Percentiles rank a stretch among this genome's conserved stretches.
phyloP scores from a whole-genome alignment of 2,797 vertebrate species.

The Myripristis murdjan region DNA sequence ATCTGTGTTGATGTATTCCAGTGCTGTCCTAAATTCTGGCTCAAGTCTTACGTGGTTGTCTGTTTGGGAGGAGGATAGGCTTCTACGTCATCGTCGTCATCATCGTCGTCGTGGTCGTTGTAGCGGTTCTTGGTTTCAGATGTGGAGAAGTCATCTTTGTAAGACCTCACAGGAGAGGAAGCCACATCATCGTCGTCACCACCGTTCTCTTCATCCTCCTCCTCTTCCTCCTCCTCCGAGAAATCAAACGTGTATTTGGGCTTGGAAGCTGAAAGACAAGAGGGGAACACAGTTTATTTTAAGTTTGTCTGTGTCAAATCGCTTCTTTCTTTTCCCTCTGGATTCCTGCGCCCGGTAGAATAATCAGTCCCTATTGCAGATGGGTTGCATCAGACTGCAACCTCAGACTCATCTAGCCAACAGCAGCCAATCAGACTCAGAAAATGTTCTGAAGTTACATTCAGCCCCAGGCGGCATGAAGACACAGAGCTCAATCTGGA shows the following conservation, averaged over 20 bases:
- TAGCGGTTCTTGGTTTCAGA: constrained; percentile 85
- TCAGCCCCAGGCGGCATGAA: constrained; percentile 11
- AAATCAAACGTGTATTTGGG: constrained; percentile 99
- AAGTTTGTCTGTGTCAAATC: constrained; percentile 25
- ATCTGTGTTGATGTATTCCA: neutral
- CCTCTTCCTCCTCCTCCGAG: constrained; percentile 93
- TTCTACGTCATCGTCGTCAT: constrained; percentile 84
- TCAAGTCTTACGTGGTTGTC: constrained; percentile 66
- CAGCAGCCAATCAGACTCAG: constrained; percentile 25
- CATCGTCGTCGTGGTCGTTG: constrained; percentile 84
- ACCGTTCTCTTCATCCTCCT: constrained; percentile 83
- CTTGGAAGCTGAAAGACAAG: constrained; percentile 88
- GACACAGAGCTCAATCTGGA: neutral
- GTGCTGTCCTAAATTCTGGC: neutral
- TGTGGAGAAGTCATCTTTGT: constrained; percentile 88
- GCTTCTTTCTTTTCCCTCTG: neutral
- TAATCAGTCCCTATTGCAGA: constrained; percentile 44
- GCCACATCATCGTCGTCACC: constrained; percentile 74
- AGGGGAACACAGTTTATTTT: neutral
- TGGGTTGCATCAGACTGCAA: constrained; percentile 57
- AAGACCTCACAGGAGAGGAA: constrained; percentile 88
- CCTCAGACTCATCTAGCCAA: constrained; percentile 3
- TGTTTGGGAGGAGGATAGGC: constrained; percentile 87
- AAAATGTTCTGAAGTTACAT: constrained; percentile 27
- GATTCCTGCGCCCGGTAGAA: constrained; percentile 6